Conservation (phyloP, 1,140 invertebrate species). For the Lepidostoma basale region DNA sequence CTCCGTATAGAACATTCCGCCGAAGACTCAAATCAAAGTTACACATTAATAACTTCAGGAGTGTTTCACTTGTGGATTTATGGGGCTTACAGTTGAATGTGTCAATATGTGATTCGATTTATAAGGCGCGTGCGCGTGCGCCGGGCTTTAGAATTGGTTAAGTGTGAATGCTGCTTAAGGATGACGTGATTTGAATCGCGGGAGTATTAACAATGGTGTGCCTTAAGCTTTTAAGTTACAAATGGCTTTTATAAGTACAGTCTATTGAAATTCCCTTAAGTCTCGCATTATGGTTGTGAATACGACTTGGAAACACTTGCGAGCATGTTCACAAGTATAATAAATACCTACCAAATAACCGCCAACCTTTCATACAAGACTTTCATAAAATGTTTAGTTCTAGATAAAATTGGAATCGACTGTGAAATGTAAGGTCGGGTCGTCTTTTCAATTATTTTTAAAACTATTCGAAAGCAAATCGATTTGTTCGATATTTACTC, state of each 20-base stretch:
- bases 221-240: neutral
- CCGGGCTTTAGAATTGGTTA: slow-evolving; percentile 3
- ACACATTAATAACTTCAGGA: slow-evolving; percentile 39
- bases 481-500: no score
- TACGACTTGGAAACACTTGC: no score
- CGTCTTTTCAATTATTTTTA: no score
- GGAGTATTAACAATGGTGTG: neutral
- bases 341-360: no score
- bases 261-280: neutral
- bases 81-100: slow-evolving; percentile 36
- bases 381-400: no score
- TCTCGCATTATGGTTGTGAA: no score
- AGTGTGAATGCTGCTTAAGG: slow-evolving; percentile 4
- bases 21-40: slow-evolving; percentile 37
- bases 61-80: slow-evolving; percentile 24
- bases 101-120: slow-evolving; percentile 27
- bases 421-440: no score
- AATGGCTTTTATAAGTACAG: slow-evolving; percentile 1
- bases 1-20: no score
- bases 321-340: no score
- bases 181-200: slow-evolving; percentile 10
- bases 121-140: neutral
- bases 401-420: no score
- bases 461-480: no score
- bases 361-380: no score